Conservation (phyloP, 2,888 invertebrate genomes). For the Serripes groenlandicus region DNA sequence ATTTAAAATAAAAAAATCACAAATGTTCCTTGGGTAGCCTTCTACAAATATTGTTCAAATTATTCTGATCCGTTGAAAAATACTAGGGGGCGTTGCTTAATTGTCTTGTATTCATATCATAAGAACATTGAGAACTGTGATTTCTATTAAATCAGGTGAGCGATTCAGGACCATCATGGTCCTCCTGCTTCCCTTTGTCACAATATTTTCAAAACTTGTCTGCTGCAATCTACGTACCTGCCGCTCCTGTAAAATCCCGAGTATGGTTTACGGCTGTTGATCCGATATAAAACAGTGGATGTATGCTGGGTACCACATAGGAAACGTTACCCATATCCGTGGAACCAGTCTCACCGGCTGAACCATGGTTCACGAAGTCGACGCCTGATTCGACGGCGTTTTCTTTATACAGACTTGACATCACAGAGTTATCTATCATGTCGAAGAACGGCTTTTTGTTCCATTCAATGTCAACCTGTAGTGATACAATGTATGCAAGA, state of each 20-base stretch:
- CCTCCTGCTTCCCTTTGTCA: no score
- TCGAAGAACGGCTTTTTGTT: constrained; percentile 65
- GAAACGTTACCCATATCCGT: constrained; percentile 84
- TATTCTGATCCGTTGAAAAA: no score
- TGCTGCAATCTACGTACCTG: constrained; percentile 73
- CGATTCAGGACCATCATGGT: no score
- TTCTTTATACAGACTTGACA: constrained; percentile 74
- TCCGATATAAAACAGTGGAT: constrained; percentile 62
- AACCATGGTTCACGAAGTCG: constrained; percentile 60
- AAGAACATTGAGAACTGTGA: no score
- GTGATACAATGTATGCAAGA: neutral
- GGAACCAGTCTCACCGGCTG: constrained; percentile 68
- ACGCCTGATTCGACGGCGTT: constrained; percentile 76
- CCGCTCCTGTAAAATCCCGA: constrained; percentile 78
- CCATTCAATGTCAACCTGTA: constrained; percentile 56
- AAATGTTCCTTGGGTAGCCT: no score
- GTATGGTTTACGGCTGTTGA: constrained; percentile 80
- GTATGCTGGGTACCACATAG: constrained; percentile 80
- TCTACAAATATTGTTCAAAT: no score
- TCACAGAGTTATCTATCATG: constrained; percentile 74
- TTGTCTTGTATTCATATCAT: no score
- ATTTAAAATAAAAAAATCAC: no score
- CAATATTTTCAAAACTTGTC: no score
- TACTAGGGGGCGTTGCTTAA: no score
- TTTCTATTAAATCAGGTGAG: no score